Conservation (phyloP, 2,888 invertebrate species). For the Sinodicranocentrus sp. region DNA sequence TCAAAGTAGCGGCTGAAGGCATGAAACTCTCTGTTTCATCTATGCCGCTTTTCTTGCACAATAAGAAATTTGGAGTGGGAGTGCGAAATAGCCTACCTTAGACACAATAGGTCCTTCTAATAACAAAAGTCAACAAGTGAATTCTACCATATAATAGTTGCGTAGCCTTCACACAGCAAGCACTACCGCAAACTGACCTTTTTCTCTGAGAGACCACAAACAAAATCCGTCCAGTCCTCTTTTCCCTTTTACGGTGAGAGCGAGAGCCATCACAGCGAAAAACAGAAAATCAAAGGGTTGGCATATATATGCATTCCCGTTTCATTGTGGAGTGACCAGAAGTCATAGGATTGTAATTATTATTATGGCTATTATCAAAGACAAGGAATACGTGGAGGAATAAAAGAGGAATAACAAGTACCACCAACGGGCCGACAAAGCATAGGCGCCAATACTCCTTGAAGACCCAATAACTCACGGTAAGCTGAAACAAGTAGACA, state of each 20-base stretch:
- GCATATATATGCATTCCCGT: neutral
- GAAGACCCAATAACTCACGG: slow-evolving; percentile 60
- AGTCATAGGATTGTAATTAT: slow-evolving; percentile 56
- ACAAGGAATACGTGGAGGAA: slow-evolving; percentile 41
- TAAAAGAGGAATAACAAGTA: slow-evolving; percentile 48
- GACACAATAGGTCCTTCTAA: neutral
- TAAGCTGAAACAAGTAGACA: slow-evolving; percentile 58
- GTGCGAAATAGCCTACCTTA: too few relatives aligned
- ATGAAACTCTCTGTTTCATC: slow-evolving; percentile 2
- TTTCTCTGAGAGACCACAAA: slow-evolving; percentile 14
- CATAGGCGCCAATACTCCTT: slow-evolving; percentile 57
- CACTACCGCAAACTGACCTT: slow-evolving; percentile 8
- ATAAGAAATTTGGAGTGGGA: too few relatives aligned
- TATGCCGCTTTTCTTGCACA: neutral
- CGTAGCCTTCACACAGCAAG: neutral
- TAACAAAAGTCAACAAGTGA: slow-evolving; percentile 8
- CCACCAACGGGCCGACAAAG: slow-evolving; percentile 58
- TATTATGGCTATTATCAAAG: slow-evolving; percentile 58
- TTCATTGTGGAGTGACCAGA: slow-evolving; percentile 42
- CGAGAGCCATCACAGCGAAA: neutral
- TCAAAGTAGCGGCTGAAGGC: too few relatives aligned
- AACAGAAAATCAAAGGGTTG: slow-evolving; percentile 44
- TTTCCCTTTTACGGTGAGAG: too few relatives aligned
- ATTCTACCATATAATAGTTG: too few relatives aligned
- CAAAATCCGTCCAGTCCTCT: too few relatives aligned